These are phyloP conservation scores for Fistularia tabacaria DNA, from an alignment of 2,797 vertebrate genomes.

Conservation along the genomic window DNA sequence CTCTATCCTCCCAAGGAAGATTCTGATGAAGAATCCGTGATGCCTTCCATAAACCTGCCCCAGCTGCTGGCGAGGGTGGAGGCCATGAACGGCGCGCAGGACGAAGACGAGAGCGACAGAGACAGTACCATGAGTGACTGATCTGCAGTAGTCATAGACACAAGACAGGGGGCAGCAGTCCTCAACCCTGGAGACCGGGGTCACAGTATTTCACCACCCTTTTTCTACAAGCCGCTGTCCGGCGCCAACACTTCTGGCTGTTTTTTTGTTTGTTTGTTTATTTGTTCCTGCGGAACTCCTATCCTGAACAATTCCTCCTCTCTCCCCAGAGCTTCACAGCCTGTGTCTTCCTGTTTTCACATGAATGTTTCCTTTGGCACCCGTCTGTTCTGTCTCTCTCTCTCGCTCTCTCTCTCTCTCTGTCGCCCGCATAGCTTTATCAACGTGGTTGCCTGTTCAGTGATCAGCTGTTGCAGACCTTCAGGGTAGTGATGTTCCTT, in stretches of 20 bases:
- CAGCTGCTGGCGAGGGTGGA: slow-evolving; percentile 72
- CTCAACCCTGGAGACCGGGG: slow-evolving; percentile 29
- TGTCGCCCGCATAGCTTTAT: too few relatives aligned
- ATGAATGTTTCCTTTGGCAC: too few relatives aligned
- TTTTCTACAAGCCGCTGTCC: too few relatives aligned
- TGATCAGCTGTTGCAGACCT: slow-evolving; percentile 51
- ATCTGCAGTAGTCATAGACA: slow-evolving; percentile 44
- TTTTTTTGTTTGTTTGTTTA: too few relatives aligned
- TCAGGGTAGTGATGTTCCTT: slow-evolving; percentile 53
- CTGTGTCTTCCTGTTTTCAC: too few relatives aligned
- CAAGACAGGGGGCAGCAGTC: slow-evolving; percentile 57
- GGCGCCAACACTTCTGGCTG: too few relatives aligned
- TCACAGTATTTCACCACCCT: slow-evolving; percentile 3
- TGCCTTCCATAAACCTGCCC: slow-evolving; percentile 64
- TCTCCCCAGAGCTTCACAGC: background rate
- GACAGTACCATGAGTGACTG: slow-evolving; percentile 51
- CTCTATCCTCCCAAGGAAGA: slow-evolving; percentile 76
- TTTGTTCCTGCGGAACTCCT: slow-evolving; percentile 15
- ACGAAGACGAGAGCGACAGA: slow-evolving; percentile 34
- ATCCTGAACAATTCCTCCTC: slow-evolving; percentile 9
- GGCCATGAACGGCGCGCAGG: slow-evolving; percentile 53
- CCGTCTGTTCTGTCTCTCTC: too few relatives aligned
- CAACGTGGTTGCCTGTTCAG: slow-evolving; percentile 24
- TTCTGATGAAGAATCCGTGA: slow-evolving; percentile 61
- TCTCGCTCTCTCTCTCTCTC: too few relatives aligned